Evolutionary conservation across 2,888 invertebrate genomes (phyloP), one percentile per base, ranked within the genome.

Genomic region (Pyrrhia umbra): DNA sequence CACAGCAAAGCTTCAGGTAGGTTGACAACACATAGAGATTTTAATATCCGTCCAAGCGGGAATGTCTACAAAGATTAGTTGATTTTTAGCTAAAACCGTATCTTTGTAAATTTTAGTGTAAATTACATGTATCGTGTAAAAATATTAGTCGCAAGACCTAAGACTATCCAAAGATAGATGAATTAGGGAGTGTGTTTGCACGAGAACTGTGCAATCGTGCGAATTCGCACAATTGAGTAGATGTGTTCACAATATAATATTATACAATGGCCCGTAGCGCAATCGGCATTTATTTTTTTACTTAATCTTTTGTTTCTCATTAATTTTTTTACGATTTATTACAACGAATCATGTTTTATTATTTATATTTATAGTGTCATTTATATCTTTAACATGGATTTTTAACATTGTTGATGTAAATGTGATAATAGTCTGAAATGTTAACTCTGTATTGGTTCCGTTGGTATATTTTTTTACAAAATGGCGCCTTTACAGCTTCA

Each of bases 41-140:
- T 85, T 89, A 85, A 88, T 86, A 85, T 92, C 92, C 93, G 93
- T 93, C 93, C 93, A 93, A 85, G 87, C 92, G 92, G 93, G 90
- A 88, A 87, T 85, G 79, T 86, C 83, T 87, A 79, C 70, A 85
- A 85, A 82, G 82, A 82, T 82, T 87, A 85, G 84, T 87, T 87
- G 81, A 84, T 81, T 88, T 87, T 86, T 81, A 81, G 60, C 67
- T 76, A 81, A 82, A 82, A 80, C 81, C 81, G 83, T 78, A 74
- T 80, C 79, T 88, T 78, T 86, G 82, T 88, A 89, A 85, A 87
- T 76, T 74, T 83, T 87, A 87, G 83, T 85, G 81, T 88, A 88
- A 81, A 87, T 79, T 84, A 83, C 79, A 83, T 77, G 59, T 73
- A 73, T 74, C 56, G 43, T 80, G 66, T 76, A 78, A 77, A 81